phyloP scores from a whole-genome alignment of 2,797 vertebrate species.

The Microchirus variegatus region DNA sequence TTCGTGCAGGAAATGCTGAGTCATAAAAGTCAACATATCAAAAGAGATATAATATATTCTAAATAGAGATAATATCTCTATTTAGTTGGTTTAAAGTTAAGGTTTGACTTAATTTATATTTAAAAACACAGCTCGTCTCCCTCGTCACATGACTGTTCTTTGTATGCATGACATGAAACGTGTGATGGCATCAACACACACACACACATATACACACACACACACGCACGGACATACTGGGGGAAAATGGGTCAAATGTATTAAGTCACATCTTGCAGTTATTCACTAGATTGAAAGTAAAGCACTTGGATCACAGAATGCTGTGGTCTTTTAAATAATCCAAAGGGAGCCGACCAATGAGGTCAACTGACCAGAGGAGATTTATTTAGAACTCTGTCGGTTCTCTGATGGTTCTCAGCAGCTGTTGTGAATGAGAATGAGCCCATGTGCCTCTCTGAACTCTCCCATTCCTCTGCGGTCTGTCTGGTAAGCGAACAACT shows the following conservation, averaged over 20 bases:
- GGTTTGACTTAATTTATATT: too few relatives aligned
- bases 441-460: constrained; percentile 21
- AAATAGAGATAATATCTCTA: too few relatives aligned
- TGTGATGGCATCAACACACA: constrained; percentile 29
- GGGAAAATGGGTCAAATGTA: neutral
- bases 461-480: constrained; percentile 37
- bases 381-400: constrained; percentile 54
- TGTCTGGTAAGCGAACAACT: constrained; percentile 57
- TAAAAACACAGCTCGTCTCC: too few relatives aligned
- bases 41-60: neutral
- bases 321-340: constrained; percentile 11
- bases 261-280: neutral
- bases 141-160: constrained; percentile 42
- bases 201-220: neutral
- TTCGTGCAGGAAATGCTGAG: neutral
- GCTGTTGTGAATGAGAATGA: constrained; percentile 55
- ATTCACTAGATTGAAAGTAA: constrained; percentile 1
- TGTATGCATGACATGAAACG: constrained; percentile 29
- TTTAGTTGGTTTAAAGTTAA: neutral
- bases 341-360: constrained; percentile 16
- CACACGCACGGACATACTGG: neutral
- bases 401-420: constrained; percentile 51
- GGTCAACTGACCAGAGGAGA: constrained; percentile 24
- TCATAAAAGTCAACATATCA: neutral
- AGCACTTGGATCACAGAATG: neutral